phyloP scores from a whole-genome alignment of 2,888 invertebrate genomes.

The Apantesis nais region DNA sequence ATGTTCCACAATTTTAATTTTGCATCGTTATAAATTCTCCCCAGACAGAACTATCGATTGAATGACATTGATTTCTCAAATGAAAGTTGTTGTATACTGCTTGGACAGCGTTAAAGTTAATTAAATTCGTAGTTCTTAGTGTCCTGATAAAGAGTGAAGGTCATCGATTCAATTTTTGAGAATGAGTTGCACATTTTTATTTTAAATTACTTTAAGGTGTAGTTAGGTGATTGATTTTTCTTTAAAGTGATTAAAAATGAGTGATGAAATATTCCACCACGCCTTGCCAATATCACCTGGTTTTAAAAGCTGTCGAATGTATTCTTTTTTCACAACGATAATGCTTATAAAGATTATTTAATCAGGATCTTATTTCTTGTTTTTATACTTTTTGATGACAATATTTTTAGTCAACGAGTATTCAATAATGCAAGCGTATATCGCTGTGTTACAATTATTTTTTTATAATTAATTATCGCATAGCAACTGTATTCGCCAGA shows the following conservation, averaged over 20 bases:
- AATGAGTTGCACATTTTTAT: constrained; percentile 57
- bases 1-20: neutral
- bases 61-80: constrained; percentile 60
- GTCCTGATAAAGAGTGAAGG: constrained; percentile 57
- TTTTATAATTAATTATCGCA: no score
- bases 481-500: no score
- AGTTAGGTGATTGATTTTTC: constrained; percentile 27
- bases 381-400: constrained; percentile 7
- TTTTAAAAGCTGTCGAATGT: neutral
- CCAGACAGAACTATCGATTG: constrained; percentile 41
- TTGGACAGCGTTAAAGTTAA: constrained; percentile 47
- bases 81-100: constrained; percentile 57
- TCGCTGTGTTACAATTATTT: no score
- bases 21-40: constrained; percentile 18
- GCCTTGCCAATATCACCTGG: neutral
- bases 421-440: constrained; percentile 12
- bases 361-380: neutral
- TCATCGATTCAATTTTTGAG: constrained; percentile 58
- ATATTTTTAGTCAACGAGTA: constrained; percentile 20
- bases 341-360: neutral
- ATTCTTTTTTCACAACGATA: neutral
- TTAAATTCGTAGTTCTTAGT: constrained; percentile 52
- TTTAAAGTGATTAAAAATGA: neutral
- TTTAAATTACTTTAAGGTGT: constrained; percentile 35
- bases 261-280: neutral